A percentile compares a stretch with the other conserved stretches of the same genome.
These are phyloP conservation scores for Macrosteles quadrilineatus DNA, from an alignment of 1,140 invertebrate genomes.

Conservation along the genomic window DNA sequence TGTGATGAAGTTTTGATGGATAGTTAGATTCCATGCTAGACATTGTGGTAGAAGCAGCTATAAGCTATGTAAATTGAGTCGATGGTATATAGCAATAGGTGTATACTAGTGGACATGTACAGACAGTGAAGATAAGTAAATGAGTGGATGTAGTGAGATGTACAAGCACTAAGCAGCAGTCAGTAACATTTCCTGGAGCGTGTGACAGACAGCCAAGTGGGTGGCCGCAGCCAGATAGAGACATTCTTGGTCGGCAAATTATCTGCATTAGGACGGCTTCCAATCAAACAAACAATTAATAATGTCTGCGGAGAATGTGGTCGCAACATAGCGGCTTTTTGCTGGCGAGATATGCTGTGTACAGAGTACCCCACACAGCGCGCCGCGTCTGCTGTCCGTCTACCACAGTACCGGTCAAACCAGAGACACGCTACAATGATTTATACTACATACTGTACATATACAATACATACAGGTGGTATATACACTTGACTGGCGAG, in stretches of 20 bases:
- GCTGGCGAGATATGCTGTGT: slow-evolving; percentile 1
- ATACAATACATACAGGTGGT: background rate
- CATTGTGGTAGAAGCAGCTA: too few relatives aligned
- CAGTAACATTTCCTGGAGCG: too few relatives aligned
- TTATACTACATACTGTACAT: background rate
- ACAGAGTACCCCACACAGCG: background rate
- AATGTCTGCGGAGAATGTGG: background rate
- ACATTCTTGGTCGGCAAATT: slow-evolving; percentile 12
- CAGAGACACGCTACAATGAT: background rate
- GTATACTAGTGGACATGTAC: too few relatives aligned
- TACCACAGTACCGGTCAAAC: background rate
- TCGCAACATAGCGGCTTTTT: slow-evolving; percentile 11
- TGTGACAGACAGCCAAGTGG: background rate
- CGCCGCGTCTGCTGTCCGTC: background rate
- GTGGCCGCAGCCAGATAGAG: slow-evolving; percentile 10
- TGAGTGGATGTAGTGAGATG: too few relatives aligned
- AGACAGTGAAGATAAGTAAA: too few relatives aligned
- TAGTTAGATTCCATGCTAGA: too few relatives aligned
- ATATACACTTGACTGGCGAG: background rate
- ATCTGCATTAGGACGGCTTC: slow-evolving; percentile 1
- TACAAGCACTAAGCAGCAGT: too few relatives aligned
- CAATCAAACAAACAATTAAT: slow-evolving; percentile 15
- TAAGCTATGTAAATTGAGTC: too few relatives aligned
- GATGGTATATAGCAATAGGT: too few relatives aligned
- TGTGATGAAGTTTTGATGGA: too few relatives aligned